phyloP scores from a whole-genome alignment of 2,888 invertebrate genomes.

The Eupsilia transversa region DNA sequence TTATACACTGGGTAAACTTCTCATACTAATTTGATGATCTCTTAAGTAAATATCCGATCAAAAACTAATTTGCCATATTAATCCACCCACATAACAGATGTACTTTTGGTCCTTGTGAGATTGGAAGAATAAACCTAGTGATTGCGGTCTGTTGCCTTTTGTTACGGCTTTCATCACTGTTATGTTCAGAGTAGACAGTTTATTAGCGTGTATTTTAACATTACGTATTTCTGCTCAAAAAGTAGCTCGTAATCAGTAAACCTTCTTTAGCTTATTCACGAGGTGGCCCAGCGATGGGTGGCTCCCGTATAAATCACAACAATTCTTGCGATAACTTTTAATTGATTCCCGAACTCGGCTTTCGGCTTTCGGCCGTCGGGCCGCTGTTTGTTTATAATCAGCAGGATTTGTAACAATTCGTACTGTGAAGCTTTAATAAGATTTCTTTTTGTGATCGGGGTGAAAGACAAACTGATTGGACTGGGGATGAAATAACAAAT shows the following conservation, averaged over 20 bases:
- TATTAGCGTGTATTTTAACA: no score
- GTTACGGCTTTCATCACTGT: background rate
- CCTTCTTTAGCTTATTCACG: background rate
- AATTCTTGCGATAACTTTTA: constrained; percentile 67
- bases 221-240: no score
- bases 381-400: constrained; percentile 63
- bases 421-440: constrained; percentile 52
- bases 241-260: background rate
- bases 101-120: no score
- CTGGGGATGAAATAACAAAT: constrained; percentile 37
- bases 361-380: constrained; percentile 43
- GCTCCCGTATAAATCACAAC: constrained; percentile 63
- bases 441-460: constrained; percentile 55
- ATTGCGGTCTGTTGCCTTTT: background rate
- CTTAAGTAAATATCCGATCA: no score
- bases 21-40: no score
- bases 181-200: no score
- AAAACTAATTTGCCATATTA: background rate
- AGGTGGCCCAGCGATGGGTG: constrained; percentile 6
- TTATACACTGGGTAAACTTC: no score
- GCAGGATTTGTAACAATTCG: constrained; percentile 57
- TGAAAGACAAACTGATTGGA: constrained; percentile 47
- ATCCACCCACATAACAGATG: background rate
- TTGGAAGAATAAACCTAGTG: background rate
- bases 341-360: constrained; percentile 65